Evolutionary conservation across 2,888 invertebrate genomes (phyloP).

Genomic region (Hydriomena furcata): DNA sequence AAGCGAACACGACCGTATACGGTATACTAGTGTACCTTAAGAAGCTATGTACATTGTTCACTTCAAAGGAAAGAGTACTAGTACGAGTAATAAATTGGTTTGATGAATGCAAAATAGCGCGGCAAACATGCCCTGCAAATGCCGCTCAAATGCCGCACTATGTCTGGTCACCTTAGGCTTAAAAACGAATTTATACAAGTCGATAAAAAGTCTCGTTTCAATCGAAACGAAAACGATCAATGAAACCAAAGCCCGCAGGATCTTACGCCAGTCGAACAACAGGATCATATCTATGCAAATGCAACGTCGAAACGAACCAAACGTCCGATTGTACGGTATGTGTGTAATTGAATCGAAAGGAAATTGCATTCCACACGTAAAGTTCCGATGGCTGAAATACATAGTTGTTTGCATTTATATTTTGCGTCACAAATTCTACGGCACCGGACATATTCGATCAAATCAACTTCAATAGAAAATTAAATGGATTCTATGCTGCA

Average conservation of each 20-base stretch:
- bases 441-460: no score
- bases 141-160: no score
- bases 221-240: slow-evolving; percentile 19
- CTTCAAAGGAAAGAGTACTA: slow-evolving; percentile 4
- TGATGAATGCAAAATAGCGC: no score
- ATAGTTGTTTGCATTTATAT: slow-evolving; percentile 22
- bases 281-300: slow-evolving; percentile 57
- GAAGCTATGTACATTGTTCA: neutral
- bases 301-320: slow-evolving; percentile 39
- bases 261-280: slow-evolving; percentile 37
- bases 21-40: neutral
- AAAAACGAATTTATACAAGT: no score
- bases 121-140: no score
- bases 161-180: no score
- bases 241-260: slow-evolving; percentile 27
- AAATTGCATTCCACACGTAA: slow-evolving; percentile 65
- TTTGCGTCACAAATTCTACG: slow-evolving; percentile 1
- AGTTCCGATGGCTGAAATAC: slow-evolving; percentile 44
- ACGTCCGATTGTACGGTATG: slow-evolving; percentile 51
- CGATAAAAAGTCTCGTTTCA: slow-evolving; percentile 5
- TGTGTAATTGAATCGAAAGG: slow-evolving; percentile 64
- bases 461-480: no score
- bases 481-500: no score
- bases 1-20: slow-evolving; percentile 5
- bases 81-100: neutral